These are phyloP conservation scores for Limosa lapponica DNA, from an alignment of 2,797 vertebrate genomes.

Conservation along the genomic window DNA sequence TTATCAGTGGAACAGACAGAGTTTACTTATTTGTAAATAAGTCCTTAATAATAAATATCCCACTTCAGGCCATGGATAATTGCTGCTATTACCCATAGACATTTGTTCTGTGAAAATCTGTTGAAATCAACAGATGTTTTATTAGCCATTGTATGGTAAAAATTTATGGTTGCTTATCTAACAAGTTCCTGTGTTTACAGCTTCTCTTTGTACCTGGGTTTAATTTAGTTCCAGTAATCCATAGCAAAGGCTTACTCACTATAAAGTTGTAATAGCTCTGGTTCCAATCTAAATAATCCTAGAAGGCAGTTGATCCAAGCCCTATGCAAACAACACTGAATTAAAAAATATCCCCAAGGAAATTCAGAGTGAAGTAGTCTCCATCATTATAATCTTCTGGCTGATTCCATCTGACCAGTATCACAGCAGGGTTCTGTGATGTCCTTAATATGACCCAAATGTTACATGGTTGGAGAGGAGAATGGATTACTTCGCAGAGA, in stretches of 20 bases:
- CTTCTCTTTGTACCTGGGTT: conserved; percentile 47
- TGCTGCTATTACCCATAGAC: neutral
- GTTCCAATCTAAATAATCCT: conserved; percentile 67
- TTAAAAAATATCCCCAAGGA: conserved; percentile 63
- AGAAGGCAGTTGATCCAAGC: conserved; percentile 51
- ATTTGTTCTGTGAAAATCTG: neutral
- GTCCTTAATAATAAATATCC: neutral
- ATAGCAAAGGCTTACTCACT: conserved; percentile 16
- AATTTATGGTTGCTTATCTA: neutral
- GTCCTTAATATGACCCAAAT: conserved; percentile 57
- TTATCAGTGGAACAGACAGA: neutral
- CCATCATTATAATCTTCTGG: conserved; percentile 47
- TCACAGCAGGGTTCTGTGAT: conserved; percentile 31
- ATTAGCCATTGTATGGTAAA: neutral
- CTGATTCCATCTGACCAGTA: conserved; percentile 28
- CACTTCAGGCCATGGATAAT: neutral
- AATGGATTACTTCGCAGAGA: neutral
- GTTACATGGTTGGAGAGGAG: neutral
- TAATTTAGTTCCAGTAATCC: conserved; percentile 53
- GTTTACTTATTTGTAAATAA: neutral
- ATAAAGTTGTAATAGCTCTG: conserved; percentile 45
- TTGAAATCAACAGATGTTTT: conserved; percentile 9
- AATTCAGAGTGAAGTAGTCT: conserved; percentile 39
- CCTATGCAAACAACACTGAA: conserved; percentile 37
- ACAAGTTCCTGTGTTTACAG: conserved; percentile 26